phyloP scores from a whole-genome alignment of 1,140 invertebrate genomes.

The Caerostris extrusa region DNA sequence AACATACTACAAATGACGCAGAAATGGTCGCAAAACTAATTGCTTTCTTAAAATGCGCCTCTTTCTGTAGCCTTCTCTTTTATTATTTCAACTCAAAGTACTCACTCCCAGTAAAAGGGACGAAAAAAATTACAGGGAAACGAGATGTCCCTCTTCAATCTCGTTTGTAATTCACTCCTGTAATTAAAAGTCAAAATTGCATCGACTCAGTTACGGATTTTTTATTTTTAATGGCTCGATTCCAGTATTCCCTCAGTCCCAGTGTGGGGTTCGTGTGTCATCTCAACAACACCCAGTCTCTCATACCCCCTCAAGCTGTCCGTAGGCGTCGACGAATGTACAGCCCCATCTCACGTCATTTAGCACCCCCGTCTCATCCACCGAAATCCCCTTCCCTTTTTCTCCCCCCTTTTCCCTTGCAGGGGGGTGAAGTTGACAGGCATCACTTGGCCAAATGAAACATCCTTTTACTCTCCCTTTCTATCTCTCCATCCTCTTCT shows the following conservation, averaged over 20 bases:
- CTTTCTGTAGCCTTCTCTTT: neutral
- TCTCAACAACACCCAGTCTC: neutral
- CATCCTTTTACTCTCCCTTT: neutral
- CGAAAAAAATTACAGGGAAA: neutral
- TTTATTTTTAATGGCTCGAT: neutral
- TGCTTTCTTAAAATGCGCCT: too few relatives aligned
- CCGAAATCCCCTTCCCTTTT: neutral
- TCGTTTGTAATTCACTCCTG: neutral
- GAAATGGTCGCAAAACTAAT: too few relatives aligned
- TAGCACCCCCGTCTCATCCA: neutral
- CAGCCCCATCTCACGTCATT: conserved; percentile 15
- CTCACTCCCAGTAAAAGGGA: neutral
- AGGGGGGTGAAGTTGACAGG: conserved; percentile 3
- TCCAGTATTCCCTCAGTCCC: neutral
- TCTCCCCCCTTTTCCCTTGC: neutral
- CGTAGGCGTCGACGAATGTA: neutral
- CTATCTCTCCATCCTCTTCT: neutral
- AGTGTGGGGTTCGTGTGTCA: neutral
- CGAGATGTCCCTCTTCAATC: neutral
- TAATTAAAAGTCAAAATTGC: neutral
- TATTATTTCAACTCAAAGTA: neutral
- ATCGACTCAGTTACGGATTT: neutral
- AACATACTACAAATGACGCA: too few relatives aligned
- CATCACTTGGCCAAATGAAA: conserved; percentile 18
- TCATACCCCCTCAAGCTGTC: neutral